phyloP scores from a whole-genome alignment of 2,797 vertebrate genomes.

The Falco berigora region DNA sequence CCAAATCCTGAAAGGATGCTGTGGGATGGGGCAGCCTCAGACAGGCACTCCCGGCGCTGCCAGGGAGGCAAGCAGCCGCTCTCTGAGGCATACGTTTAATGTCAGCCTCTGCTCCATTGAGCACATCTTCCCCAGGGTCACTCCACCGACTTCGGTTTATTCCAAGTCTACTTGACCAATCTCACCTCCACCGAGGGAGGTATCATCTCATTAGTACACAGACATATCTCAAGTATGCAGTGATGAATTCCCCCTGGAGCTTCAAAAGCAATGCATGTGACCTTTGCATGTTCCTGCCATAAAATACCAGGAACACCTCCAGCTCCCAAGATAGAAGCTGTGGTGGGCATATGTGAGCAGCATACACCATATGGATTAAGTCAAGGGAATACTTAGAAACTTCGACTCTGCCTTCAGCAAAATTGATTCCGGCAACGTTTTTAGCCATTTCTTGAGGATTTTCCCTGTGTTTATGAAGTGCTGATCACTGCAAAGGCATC shows the following conservation, averaged over 20 bases:
- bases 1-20: neutral
- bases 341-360: constrained; percentile 58
- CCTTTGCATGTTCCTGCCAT: constrained; percentile 56
- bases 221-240: constrained; percentile 23
- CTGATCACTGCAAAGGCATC: neutral
- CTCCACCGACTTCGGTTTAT: neutral
- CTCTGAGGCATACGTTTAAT: neutral
- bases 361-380: constrained; percentile 42
- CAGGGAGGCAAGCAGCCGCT: neutral
- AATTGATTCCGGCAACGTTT: constrained; percentile 2
- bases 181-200: constrained; percentile 7
- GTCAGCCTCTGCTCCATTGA: neutral
- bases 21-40: neutral
- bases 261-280: constrained; percentile 46
- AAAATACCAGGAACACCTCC: constrained; percentile 59
- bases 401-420: constrained; percentile 10
- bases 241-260: constrained; percentile 17
- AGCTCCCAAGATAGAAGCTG: constrained; percentile 56
- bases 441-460: constrained; percentile 25
- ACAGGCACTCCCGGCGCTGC: neutral
- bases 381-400: constrained; percentile 34
- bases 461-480: neutral
- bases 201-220: constrained; percentile 10
- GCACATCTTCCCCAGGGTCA: neutral
- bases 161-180: neutral